A percentile compares a stretch with the other conserved stretches of the same genome.
Conservation (phyloP, 2,888 invertebrate genomes). For the Julus scandinavius region DNA sequence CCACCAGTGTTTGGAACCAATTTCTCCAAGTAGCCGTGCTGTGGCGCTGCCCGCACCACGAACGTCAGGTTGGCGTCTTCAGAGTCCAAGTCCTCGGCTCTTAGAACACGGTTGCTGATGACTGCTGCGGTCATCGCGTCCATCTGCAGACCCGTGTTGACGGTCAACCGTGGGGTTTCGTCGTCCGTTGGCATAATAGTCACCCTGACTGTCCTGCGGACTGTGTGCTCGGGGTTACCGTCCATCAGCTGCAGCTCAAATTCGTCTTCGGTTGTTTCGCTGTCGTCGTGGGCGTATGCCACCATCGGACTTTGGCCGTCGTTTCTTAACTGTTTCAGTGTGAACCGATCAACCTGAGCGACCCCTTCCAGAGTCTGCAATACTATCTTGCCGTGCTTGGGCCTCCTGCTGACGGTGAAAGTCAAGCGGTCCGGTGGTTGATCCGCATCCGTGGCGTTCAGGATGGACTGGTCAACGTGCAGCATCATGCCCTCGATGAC, state of each 20-base stretch:
- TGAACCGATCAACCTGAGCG: constrained; percentile 63
- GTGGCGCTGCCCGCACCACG: constrained; percentile 63
- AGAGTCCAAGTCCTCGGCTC: constrained; percentile 65
- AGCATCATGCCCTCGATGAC: constrained; percentile 66
- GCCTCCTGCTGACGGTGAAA: constrained; percentile 62
- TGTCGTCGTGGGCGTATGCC: constrained; percentile 66
- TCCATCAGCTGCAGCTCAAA: constrained; percentile 62
- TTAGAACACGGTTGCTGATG: constrained; percentile 63
- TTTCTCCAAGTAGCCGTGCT: constrained; percentile 62
- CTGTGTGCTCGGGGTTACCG: constrained; percentile 61
- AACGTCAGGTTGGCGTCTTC: constrained; percentile 63
- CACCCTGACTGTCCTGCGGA: constrained; percentile 64
- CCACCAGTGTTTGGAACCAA: constrained; percentile 51
- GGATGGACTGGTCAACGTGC: constrained; percentile 64
- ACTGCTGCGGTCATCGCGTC: constrained; percentile 62
- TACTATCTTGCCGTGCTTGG: constrained; percentile 63
- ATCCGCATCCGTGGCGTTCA: constrained; percentile 65
- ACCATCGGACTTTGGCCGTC: constrained; percentile 62
- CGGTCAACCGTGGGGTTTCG: constrained; percentile 65
- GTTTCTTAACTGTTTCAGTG: constrained; percentile 63
- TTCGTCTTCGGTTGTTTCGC: constrained; percentile 64
- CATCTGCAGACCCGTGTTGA: constrained; percentile 65
- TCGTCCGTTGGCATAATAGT: constrained; percentile 66
- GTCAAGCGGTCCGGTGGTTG: constrained; percentile 63
- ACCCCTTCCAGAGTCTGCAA: constrained; percentile 63